phyloP scores from a whole-genome alignment of 1,140 invertebrate genomes.

The Tachypleus tridentatus region DNA sequence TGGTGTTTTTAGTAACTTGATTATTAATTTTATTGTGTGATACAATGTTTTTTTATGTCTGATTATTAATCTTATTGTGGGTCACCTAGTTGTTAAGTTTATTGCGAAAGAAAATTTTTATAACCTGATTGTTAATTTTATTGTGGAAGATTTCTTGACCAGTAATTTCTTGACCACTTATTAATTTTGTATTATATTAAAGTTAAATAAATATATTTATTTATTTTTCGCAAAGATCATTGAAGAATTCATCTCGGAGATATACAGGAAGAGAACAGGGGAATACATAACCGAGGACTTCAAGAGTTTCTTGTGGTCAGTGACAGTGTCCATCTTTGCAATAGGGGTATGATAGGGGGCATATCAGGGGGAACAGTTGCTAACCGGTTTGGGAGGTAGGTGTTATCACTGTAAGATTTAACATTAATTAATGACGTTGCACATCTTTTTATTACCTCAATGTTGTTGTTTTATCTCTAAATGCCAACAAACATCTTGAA shows the following conservation, averaged over 20 bases:
- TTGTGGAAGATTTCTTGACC: too few relatives aligned
- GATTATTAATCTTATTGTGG: too few relatives aligned
- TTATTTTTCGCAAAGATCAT: constrained; percentile 39
- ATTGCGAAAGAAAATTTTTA: too few relatives aligned
- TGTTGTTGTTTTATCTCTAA: too few relatives aligned
- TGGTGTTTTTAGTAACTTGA: too few relatives aligned
- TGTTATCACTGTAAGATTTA: not conserved
- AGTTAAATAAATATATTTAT: not conserved
- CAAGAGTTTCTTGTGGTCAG: constrained; percentile 62
- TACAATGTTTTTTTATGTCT: too few relatives aligned
- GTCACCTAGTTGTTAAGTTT: too few relatives aligned
- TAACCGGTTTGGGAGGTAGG: constrained; percentile 73
- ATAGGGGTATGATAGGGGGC: constrained; percentile 92
- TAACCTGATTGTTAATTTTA: too few relatives aligned
- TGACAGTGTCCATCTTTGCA: constrained; percentile 87
- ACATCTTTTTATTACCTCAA: constrained; percentile 27
- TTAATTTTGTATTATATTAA: too few relatives aligned
- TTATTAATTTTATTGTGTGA: too few relatives aligned
- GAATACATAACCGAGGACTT: constrained; percentile 52
- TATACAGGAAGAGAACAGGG: constrained; percentile 60
- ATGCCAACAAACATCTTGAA: too few relatives aligned
- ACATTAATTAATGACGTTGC: not conserved
- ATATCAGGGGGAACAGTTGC: constrained; percentile 79
- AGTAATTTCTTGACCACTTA: too few relatives aligned
- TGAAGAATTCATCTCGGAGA: constrained; percentile 79